Conservation (phyloP, 2,113 vertebrate genomes). For the Plectropomus leopardus region DNA sequence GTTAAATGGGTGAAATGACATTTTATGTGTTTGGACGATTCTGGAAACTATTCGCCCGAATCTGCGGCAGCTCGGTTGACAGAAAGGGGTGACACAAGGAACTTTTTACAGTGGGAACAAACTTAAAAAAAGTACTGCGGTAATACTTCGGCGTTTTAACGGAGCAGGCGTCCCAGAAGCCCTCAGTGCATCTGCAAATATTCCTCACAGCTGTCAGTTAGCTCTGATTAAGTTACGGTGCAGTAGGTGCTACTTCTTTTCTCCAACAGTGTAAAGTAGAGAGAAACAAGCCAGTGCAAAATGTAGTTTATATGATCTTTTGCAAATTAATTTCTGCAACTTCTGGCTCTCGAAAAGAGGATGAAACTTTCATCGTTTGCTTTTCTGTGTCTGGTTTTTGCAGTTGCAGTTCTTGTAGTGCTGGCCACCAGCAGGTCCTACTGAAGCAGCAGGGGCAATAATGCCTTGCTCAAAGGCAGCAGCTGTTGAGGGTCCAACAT, state of each 20-base stretch:
- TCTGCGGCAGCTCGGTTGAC: constrained; percentile 31
- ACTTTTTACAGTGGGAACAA: constrained; percentile 24
- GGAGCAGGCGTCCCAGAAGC: background rate
- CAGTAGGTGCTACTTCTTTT: constrained; percentile 28
- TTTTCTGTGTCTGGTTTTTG: background rate
- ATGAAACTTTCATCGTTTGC: background rate
- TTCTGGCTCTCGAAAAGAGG: background rate
- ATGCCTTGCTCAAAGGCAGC: constrained; percentile 45
- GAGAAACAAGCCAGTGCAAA: background rate
- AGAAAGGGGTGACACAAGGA: background rate
- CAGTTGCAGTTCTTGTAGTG: background rate
- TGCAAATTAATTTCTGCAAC: background rate
- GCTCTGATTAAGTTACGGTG: background rate
- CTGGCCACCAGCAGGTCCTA: background rate
- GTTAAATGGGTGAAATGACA: constrained; percentile 77
- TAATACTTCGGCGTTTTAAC: background rate
- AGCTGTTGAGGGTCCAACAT: constrained; percentile 10
- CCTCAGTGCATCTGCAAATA: background rate
- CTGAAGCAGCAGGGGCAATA: background rate
- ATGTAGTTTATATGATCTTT: background rate
- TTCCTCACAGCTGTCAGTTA: constrained; percentile 30
- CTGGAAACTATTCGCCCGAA: background rate
- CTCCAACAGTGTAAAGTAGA: background rate
- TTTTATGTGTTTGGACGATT: constrained; percentile 47
- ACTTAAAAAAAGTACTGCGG: constrained; percentile 17